Percentiles rank a stretch among this genome's conserved stretches.
These are phyloP conservation scores for Hoplodrina ambigua DNA, from an alignment of 2,888 invertebrate genomes.

Conservation along the genomic window DNA sequence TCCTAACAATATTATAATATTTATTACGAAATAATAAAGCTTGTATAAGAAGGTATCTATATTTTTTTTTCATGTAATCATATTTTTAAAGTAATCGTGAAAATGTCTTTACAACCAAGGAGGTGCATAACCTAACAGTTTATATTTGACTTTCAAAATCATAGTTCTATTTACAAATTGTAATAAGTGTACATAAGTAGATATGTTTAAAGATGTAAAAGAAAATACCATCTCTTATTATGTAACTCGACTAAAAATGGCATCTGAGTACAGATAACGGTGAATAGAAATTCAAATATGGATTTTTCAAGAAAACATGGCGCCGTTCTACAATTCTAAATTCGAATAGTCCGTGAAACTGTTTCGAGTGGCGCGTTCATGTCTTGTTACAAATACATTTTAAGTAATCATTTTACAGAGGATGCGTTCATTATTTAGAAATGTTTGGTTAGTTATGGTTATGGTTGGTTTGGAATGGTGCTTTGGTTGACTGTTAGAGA, in stretches of 20 bases:
- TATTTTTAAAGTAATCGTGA: not conserved
- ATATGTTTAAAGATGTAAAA: constrained; percentile 18
- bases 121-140: not conserved
- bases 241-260: constrained; percentile 61
- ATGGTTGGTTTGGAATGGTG: too few species aligned
- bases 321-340: constrained; percentile 75
- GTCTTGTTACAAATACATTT: constrained; percentile 69
- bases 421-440: constrained; percentile 42
- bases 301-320: constrained; percentile 73
- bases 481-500: too few species aligned
- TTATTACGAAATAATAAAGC: too few species aligned
- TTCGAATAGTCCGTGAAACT: constrained; percentile 76
- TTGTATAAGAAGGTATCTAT: too few species aligned
- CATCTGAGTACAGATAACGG: constrained; percentile 72
- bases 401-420: constrained; percentile 51
- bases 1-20: too few species aligned
- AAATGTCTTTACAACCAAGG: not conserved
- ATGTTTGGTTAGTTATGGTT: not conserved
- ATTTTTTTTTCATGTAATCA: not conserved
- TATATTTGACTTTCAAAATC: constrained; percentile 1
- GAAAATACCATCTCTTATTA: constrained; percentile 39
- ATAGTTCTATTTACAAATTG: constrained; percentile 9
- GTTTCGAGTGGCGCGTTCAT: constrained; percentile 65
- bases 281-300: constrained; percentile 78
- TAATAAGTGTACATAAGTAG: not conserved